Base-by-base conservation (phyloP, 2,888 invertebrate species). In the Erebia epiphron region DNA sequence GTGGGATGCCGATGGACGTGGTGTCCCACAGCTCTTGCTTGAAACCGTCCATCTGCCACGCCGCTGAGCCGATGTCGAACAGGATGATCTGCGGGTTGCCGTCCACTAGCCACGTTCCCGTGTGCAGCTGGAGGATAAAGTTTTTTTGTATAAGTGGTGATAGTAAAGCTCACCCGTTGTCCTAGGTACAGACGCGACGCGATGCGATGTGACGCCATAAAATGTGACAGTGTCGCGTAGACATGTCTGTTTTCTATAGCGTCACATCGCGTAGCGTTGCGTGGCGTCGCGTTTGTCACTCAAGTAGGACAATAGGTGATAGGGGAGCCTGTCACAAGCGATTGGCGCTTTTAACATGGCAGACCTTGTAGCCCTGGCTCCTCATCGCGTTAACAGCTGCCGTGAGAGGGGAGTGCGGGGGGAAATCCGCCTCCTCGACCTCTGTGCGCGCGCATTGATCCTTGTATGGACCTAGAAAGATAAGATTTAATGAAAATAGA, bases 101-200 rank as follows among this genome's bases (percentile, higher is more conserved):
- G 83, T 99, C 99, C 2, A 99, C 99, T 64, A 99, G 90, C 99
- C 99, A 99, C 2, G 99, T 96, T n/a, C 99, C 99, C 49, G 98
- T 98, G 82, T 97, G 96, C 11, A 98, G 94, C 97, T 97, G 82
- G 35, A 84, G 65, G 46, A 14, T 41, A 14, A n/a, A 11, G 46
- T 57, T n/a, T 13, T 50, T 4, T 50, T n/a, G 14, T 13, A 13
- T 50, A 26, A 26, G 26, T 26, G 26, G 26, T 26, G 26, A 26
- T 26, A 21, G 2, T 21, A 21, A 21, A 1, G 1, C 21, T 21
- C 21, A 21, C 21, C 21, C 21, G 21, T 21, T 21, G 21, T 21
- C 21, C 21, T 21, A 21, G 21, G 21, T 21, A 21, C 21, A 21
- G 21, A 21, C 1, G 21, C 21, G 21, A 21, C 21, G 2, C 21